phyloP scores from a whole-genome alignment of 2,888 invertebrate genomes.

The Drosophila bunnanda region DNA sequence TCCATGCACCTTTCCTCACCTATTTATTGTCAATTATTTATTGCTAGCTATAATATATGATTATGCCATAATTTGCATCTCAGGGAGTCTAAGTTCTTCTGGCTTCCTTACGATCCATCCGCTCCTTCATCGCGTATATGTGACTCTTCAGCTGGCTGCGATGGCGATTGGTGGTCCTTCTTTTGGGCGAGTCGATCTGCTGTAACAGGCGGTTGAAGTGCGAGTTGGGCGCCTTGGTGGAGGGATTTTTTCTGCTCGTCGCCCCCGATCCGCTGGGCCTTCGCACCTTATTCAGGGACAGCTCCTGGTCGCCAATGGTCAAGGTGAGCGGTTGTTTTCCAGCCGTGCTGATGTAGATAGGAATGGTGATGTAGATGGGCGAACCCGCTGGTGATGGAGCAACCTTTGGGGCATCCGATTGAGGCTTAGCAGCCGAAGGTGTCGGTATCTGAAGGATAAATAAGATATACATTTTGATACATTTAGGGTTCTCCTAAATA shows the following conservation, averaged over 20 bases:
- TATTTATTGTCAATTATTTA: conserved; percentile 68
- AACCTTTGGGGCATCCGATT: neutral
- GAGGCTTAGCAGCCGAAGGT: neutral
- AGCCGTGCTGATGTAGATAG: conserved; percentile 75
- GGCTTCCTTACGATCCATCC: conserved; percentile 1
- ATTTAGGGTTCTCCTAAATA: neutral
- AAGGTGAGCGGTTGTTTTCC: conserved; percentile 65
- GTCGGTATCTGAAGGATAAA: neutral
- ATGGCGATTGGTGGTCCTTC: conserved; percentile 68
- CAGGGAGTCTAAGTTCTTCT: neutral
- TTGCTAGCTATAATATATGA: conserved; percentile 51
- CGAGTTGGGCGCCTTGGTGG: conserved; percentile 64
- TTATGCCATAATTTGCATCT: neutral
- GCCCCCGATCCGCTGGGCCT: neutral
- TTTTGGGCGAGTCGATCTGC: conserved; percentile 48
- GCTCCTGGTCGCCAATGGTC: conserved; percentile 62
- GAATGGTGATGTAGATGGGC: conserved; percentile 76
- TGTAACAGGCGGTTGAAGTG: conserved; percentile 66
- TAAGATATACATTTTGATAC: neutral
- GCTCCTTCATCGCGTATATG: conserved; percentile 52
- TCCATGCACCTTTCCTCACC: conserved; percentile 26
- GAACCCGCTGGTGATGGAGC: conserved; percentile 6
- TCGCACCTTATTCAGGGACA: conserved; percentile 43
- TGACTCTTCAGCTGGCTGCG: conserved; percentile 62
- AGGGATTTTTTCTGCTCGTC: conserved; percentile 9